Evolutionary conservation across 1,140 invertebrate species (phyloP).

Genomic region (Diuraphis noxia): DNA sequence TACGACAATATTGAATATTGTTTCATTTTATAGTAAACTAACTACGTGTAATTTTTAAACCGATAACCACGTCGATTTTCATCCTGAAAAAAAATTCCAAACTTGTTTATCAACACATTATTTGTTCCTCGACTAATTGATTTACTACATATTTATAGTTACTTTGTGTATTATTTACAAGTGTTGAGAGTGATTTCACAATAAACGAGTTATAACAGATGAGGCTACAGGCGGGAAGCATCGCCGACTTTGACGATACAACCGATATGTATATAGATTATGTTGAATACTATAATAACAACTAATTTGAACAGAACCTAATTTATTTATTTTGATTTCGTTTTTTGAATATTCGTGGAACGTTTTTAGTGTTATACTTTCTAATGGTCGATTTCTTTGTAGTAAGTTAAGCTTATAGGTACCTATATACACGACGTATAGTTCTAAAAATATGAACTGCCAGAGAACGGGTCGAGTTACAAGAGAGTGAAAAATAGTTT

Average conservation of each 20-base stretch:
- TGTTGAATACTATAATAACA: background rate
- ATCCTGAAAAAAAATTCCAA: background rate
- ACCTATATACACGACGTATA: background rate
- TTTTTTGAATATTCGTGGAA: background rate
- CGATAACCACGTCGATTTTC: background rate
- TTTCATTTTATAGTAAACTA: background rate
- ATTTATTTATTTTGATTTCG: background rate
- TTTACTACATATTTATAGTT: background rate
- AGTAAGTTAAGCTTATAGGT: background rate
- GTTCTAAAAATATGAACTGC: slow-evolving; percentile 27
- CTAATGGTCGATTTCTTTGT: background rate
- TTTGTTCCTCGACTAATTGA: background rate
- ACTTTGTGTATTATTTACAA: background rate
- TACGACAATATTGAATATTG: background rate
- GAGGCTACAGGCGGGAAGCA: background rate
- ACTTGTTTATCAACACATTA: background rate
- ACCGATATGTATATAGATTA: background rate
- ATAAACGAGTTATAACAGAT: background rate
- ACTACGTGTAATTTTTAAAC: background rate
- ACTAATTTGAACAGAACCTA: background rate
- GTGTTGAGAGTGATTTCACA: background rate
- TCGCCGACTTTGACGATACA: background rate
- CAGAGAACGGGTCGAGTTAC: background rate
- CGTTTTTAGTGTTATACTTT: background rate
- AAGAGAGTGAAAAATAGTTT: slow-evolving; percentile 3